Percentiles rank a stretch among this genome's conserved stretches.
phyloP scores from a whole-genome alignment of 2,113 vertebrate genomes.

The Fregetta grallaria region DNA sequence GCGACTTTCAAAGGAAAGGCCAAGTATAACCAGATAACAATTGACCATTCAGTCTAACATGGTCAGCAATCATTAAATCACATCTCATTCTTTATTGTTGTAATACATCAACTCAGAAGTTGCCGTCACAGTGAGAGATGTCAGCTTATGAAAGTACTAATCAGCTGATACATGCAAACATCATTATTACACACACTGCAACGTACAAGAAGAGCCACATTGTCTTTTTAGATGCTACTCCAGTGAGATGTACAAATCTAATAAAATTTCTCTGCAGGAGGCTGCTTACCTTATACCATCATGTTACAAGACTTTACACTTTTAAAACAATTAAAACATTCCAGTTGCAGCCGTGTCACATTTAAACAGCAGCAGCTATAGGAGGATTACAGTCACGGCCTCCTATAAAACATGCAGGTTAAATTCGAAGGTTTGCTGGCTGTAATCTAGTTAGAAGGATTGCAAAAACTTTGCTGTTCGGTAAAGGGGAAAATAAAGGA shows the following conservation, averaged over 20 bases:
- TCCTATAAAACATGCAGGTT: not conserved
- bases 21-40: not conserved
- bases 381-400: not conserved
- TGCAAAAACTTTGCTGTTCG: not conserved
- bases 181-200: not conserved
- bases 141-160: not conserved
- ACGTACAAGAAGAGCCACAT: not conserved
- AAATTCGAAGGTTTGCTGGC: not conserved
- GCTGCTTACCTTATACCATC: not conserved
- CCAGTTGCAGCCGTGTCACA: not conserved
- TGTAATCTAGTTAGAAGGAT: not conserved
- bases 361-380: not conserved
- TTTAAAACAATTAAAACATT: conserved; percentile 62
- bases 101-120: not conserved
- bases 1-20: not conserved
- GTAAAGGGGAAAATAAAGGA: not conserved
- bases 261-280: not conserved
- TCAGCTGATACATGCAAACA: not conserved
- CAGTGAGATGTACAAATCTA: not conserved
- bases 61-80: not conserved
- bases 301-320: not conserved
- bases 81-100: not conserved
- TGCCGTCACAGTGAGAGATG: conserved; percentile 20
- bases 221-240: not conserved
- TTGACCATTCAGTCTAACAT: not conserved